These are phyloP conservation scores for Hozukius guyotensis DNA, from an alignment of 2,797 vertebrate genomes.

Conservation along the genomic window DNA sequence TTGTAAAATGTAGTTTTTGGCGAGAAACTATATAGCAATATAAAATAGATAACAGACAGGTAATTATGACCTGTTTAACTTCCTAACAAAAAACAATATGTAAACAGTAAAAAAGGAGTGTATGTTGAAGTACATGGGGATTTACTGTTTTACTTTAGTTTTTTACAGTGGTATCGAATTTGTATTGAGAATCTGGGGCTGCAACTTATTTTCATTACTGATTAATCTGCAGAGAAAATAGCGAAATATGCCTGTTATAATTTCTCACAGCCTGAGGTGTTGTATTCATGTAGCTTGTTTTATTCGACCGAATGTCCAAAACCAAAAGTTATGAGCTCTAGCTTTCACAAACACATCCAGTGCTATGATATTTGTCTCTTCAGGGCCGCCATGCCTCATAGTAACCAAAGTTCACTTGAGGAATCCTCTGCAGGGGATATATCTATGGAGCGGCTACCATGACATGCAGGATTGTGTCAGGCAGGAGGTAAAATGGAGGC, in stretches of 20 bases:
- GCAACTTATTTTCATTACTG: neutral
- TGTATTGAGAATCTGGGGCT: no score
- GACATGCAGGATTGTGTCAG: conserved; percentile 38
- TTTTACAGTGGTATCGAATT: no score
- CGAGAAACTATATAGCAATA: no score
- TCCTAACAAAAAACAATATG: no score
- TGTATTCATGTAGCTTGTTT: neutral
- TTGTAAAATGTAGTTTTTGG: no score
- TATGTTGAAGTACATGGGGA: no score
- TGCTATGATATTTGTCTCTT: neutral
- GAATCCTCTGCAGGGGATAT: conserved; percentile 22
- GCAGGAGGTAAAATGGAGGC: conserved; percentile 75
- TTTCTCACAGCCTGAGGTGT: no score
- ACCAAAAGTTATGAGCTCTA: neutral
- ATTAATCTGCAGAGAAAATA: neutral
- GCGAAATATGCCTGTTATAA: no score
- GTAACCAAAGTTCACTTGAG: neutral
- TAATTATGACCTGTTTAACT: no score
- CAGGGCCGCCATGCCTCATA: neutral
- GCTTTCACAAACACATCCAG: neutral
- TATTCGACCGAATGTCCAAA: neutral
- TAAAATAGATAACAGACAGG: no score
- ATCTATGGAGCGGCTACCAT: conserved; percentile 5
- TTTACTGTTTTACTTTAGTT: no score
- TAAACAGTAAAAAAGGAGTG: no score